A percentile compares a stretch with the other conserved stretches of the same genome.
These are phyloP conservation scores for Atta colombica DNA, from an alignment of 1,140 invertebrate genomes.

Conservation along the genomic window DNA sequence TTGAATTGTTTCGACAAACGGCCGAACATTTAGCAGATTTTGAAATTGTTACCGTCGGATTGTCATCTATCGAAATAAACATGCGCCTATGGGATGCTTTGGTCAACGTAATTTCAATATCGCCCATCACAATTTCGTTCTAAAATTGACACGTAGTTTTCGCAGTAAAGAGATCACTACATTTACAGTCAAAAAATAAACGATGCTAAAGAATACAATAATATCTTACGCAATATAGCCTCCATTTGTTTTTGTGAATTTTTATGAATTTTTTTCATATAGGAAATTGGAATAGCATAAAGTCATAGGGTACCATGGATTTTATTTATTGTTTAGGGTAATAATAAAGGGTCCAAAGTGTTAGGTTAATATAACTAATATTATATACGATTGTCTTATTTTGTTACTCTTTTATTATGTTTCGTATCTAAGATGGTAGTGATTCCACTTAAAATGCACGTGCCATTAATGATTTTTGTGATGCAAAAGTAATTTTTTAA, in stretches of 20 bases:
- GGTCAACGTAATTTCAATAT: slow-evolving; percentile 35
- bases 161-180: background rate
- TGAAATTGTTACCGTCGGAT: slow-evolving; percentile 40
- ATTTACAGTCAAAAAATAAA: background rate
- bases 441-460: too few relatives aligned
- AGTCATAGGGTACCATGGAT: too few relatives aligned
- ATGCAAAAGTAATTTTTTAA: too few relatives aligned
- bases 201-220: background rate
- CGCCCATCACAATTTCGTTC: background rate
- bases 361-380: too few relatives aligned
- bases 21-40: slow-evolving; percentile 54
- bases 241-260: background rate
- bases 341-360: too few relatives aligned
- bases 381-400: background rate
- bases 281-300: too few relatives aligned
- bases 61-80: slow-evolving; percentile 43
- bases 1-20: slow-evolving; percentile 64
- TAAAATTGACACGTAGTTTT: slow-evolving; percentile 3
- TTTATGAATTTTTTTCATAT: background rate
- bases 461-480: too few relatives aligned
- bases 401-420: too few relatives aligned
- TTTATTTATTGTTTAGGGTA: too few relatives aligned
- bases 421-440: too few relatives aligned
- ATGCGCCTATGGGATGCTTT: slow-evolving; percentile 1
- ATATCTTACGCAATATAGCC: background rate